phyloP scores from a whole-genome alignment of 2,113 vertebrate species.

The Vireo altiloquus region DNA sequence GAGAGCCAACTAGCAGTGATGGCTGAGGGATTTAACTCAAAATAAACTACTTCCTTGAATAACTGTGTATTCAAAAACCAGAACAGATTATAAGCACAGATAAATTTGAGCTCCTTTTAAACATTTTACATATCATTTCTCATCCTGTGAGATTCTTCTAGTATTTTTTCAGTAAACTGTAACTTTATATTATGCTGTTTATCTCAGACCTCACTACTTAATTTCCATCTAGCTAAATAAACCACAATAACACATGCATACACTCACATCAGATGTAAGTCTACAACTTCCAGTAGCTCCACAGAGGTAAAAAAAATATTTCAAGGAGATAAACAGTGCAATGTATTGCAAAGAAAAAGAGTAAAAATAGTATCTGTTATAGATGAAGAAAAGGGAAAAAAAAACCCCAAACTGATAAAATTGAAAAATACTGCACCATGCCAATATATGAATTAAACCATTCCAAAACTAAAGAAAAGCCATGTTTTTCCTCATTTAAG shows the following conservation, averaged over 20 bases:
- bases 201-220: not conserved
- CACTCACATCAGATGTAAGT: not conserved
- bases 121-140: not conserved
- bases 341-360: not conserved
- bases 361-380: not conserved
- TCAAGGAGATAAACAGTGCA: not conserved
- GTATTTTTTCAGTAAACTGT: not conserved
- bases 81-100: not conserved
- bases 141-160: not conserved
- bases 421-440: not conserved
- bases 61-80: not conserved
- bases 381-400: not conserved
- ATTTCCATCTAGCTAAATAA: not conserved
- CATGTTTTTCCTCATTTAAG: not conserved
- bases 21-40: not conserved
- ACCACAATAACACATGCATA: not conserved
- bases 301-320: not conserved
- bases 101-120: not conserved
- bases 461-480: not conserved
- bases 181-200: not conserved
- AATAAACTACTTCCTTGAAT: not conserved
- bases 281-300: not conserved
- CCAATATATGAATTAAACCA: not conserved
- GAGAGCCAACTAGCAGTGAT: not conserved
- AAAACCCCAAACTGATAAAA: not conserved